A percentile compares a stretch with the other conserved stretches of the same genome.
phyloP scores from a whole-genome alignment of 2,797 vertebrate species.

The Amphiprion clarkii region DNA sequence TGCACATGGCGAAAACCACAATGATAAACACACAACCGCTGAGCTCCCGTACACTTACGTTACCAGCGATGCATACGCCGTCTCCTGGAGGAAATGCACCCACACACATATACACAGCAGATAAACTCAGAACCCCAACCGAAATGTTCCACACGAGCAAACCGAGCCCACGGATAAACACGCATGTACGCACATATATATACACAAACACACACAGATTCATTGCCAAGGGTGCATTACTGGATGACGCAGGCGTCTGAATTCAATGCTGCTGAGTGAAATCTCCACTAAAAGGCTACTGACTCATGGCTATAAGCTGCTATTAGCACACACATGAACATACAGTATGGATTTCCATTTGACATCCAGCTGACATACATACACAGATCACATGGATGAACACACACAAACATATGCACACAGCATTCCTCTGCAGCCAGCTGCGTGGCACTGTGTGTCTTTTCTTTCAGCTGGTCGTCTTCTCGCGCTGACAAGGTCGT shows the following conservation, averaged over 20 bases:
- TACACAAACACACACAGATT: constrained; percentile 29
- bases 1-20: constrained; percentile 11
- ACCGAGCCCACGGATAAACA: constrained; percentile 4
- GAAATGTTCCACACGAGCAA: constrained; percentile 12
- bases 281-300: constrained; percentile 48
- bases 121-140: constrained; percentile 1
- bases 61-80: constrained; percentile 18
- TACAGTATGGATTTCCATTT: constrained; percentile 5
- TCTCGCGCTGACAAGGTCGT: constrained; percentile 56
- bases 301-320: constrained; percentile 45
- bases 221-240: constrained; percentile 40
- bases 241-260: constrained; percentile 41
- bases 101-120: constrained; percentile 17
- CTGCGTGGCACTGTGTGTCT: constrained; percentile 61
- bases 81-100: constrained; percentile 11
- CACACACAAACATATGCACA: constrained; percentile 1
- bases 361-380: constrained; percentile 32
- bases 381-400: background rate
- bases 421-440: constrained; percentile 56
- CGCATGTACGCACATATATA: background rate
- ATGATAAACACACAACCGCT: constrained; percentile 41
- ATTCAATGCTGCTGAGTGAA: constrained; percentile 44
- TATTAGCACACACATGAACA: constrained; percentile 25
- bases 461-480: constrained; percentile 69
- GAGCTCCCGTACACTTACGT: constrained; percentile 5